These are phyloP conservation scores for Arizona elegans DNA, from an alignment of 2,113 vertebrate species.

Conservation along the genomic window DNA sequence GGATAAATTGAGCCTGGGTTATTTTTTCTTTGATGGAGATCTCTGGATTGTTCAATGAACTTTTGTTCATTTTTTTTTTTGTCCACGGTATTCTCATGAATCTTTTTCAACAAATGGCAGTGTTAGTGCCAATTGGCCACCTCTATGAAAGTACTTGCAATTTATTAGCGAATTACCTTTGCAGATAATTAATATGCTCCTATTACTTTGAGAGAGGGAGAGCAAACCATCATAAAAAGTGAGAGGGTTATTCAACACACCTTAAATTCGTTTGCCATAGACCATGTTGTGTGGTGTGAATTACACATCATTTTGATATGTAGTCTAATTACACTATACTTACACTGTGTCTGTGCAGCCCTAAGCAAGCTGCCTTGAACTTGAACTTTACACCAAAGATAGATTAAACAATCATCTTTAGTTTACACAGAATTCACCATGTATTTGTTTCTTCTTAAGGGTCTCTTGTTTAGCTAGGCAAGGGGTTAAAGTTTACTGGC, in stretches of 20 bases:
- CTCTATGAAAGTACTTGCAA: background rate
- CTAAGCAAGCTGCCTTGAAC: background rate
- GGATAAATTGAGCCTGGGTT: background rate
- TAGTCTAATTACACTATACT: background rate
- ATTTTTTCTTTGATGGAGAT: background rate
- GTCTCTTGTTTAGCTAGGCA: background rate
- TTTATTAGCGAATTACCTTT: background rate
- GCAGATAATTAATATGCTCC: background rate
- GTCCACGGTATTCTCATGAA: background rate
- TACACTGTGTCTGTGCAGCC: background rate
- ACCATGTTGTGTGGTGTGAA: background rate
- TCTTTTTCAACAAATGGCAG: background rate
- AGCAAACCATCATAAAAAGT: background rate
- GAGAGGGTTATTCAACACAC: background rate
- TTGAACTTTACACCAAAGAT: background rate
- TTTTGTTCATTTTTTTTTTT: background rate
- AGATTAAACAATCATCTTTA: background rate
- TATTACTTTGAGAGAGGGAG: background rate
- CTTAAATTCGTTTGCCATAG: background rate
- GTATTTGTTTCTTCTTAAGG: background rate
- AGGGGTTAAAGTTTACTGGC: background rate
- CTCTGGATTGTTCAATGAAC: background rate
- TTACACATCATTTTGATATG: background rate
- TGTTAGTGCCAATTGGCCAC: background rate
- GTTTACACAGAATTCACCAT: background rate